Percentiles rank a stretch among this genome's conserved stretches.
Conservation (phyloP, 2,113 vertebrate species). For the Notiomystis cincta region DNA sequence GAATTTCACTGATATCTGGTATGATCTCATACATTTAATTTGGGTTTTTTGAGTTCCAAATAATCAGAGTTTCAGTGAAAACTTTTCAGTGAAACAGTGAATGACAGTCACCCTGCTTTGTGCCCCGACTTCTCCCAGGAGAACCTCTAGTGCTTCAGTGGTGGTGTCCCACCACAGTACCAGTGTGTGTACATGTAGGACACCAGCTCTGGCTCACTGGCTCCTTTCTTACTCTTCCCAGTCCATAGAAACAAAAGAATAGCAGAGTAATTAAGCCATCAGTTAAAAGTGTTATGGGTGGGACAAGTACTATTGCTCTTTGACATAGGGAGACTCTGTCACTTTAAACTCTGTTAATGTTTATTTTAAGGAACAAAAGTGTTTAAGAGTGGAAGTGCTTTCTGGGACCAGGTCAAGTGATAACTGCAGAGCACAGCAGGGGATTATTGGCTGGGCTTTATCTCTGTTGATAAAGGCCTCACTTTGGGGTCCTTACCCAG, state of each 20-base stretch:
- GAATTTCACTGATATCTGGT: background rate
- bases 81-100: background rate
- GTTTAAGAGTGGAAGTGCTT: slow-evolving; percentile 51
- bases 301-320: background rate
- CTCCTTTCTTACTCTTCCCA: background rate
- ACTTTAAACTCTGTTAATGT: slow-evolving; percentile 56
- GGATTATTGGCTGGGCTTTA: slow-evolving; percentile 46
- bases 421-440: slow-evolving; percentile 39
- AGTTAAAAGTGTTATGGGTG: background rate
- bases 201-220: background rate
- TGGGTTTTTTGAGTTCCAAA: background rate
- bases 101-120: background rate
- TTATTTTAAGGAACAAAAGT: slow-evolving; percentile 65
- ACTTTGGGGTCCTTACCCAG: slow-evolving; percentile 26
- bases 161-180: background rate
- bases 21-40: background rate
- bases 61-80: accelerated
- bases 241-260: background rate
- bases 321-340: background rate
- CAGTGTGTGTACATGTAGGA: accelerated
- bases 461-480: slow-evolving; percentile 48
- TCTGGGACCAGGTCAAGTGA: slow-evolving; percentile 29
- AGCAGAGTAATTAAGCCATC: background rate
- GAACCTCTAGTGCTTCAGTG: background rate
- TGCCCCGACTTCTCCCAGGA: background rate